A percentile compares a stretch with the other conserved stretches of the same genome.
phyloP scores from a whole-genome alignment of 2,113 vertebrate genomes.

The Poicephalus meyeri region DNA sequence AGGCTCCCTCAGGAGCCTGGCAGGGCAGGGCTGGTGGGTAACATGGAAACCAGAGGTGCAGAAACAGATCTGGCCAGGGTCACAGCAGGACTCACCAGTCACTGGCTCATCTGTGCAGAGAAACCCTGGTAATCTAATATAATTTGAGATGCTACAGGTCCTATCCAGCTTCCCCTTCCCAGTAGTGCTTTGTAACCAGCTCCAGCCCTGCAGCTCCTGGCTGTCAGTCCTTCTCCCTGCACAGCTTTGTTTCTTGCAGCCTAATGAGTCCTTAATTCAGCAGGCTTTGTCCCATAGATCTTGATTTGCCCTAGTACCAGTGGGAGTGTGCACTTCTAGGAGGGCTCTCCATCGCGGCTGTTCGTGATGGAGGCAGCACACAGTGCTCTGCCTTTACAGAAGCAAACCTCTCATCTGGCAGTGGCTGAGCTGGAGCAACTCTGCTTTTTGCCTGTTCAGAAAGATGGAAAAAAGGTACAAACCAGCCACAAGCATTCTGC shows the following conservation, averaged over 20 bases:
- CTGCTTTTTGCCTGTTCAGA: not conserved
- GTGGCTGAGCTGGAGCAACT: not conserved
- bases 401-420: not conserved
- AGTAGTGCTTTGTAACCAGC: not conserved
- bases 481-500: not conserved
- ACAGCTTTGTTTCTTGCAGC: conserved; percentile 49
- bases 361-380: not conserved
- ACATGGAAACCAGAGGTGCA: not conserved
- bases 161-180: not conserved
- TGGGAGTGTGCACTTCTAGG: not conserved
- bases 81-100: not conserved
- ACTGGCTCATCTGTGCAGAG: not conserved
- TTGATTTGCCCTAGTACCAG: not conserved
- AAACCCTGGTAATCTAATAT: conserved; percentile 42
- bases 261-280: conserved; percentile 53
- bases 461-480: not conserved
- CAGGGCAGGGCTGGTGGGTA: not conserved
- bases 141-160: conserved; percentile 50
- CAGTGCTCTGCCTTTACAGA: not conserved
- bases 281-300: conserved; percentile 45
- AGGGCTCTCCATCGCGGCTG: not conserved
- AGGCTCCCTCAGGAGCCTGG: not conserved
- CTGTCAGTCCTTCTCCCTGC: conserved; percentile 21
- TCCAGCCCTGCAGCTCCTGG: not conserved
- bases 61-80: not conserved